Base-by-base conservation (phyloP, 2,888 invertebrate genomes). In the Mystacides longicornis region DNA sequence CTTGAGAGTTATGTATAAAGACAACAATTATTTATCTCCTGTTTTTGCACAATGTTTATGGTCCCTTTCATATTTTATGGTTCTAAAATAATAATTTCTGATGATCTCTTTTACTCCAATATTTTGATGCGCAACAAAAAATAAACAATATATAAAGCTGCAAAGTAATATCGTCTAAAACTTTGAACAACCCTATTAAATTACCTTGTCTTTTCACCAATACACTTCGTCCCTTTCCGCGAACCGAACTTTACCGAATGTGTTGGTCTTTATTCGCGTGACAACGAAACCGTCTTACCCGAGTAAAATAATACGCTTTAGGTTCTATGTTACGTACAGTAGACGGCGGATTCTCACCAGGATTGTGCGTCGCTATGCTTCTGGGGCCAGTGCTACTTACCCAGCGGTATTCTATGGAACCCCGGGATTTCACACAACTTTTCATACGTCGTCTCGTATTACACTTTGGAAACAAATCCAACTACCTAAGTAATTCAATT, bases 391-490 rank as follows among this genome's bases (percentile, higher is more conserved):
- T n/a, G n/a, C n/a, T n/a, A n/a, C n/a, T n/a, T n/a, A n/a, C n/a
- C n/a, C n/a, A n/a, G n/a, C n/a, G n/a, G n/a, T n/a, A n/a, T n/a
- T n/a, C n/a, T 37, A 37, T 14, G 16, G 4, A 37, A 37, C 3
- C 37, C 14, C 37, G 37, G 37, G 14, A n/a, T n/a, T 37, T 37
- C 14, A 37, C 16, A 37, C 37, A 37, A 37, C 37, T 37, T 37
- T 7, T 37, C 11, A 5, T 11, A 14, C 14, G 14, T 37, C 37
- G 4, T 37, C 37, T 37, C 37, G 37, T 14, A 16, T 37, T 37
- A 37, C 37, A 37, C n/a, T 37, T 37, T 37, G 37, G 16, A 37
- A 37, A 37, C 37, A 37, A 37, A 27, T n/a, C n/a, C n/a, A n/a
- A n/a, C n/a, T n/a, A n/a, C n/a, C n/a, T n/a, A n/a, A n/a, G n/a